Conservation (phyloP, 1,140 invertebrate species). For the Cepaea nemoralis region DNA sequence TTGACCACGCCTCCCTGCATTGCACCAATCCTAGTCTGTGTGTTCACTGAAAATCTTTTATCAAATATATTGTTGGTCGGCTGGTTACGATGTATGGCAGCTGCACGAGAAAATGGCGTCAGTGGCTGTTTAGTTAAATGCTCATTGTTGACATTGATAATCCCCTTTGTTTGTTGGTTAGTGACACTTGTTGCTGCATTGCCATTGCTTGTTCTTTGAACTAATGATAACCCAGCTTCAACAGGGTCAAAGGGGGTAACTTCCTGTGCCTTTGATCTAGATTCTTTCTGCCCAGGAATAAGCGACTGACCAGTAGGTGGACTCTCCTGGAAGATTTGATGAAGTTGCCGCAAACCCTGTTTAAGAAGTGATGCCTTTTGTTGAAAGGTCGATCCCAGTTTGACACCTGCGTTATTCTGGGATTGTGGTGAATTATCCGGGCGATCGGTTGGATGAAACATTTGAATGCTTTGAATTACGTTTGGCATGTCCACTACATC, state of each 20-base stretch:
- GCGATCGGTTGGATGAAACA: slow-evolving; percentile 18
- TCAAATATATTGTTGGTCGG: neutral
- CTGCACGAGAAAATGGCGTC: slow-evolving; percentile 1
- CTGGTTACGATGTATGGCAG: slow-evolving; percentile 26
- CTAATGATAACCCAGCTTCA: no score
- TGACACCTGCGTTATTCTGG: neutral
- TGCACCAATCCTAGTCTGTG: neutral
- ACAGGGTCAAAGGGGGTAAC: no score
- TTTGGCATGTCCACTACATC: neutral
- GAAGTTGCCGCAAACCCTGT: neutral
- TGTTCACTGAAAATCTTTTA: neutral
- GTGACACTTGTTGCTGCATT: no score
- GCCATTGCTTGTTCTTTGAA: no score
- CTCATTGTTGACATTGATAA: no score
- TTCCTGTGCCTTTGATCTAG: no score
- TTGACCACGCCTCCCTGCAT: neutral
- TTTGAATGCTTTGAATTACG: neutral
- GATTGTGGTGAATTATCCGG: neutral
- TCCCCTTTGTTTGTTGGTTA: no score
- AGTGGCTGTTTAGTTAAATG: neutral
- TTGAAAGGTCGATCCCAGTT: neutral
- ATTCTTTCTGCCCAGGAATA: neutral
- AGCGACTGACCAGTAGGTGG: neutral
- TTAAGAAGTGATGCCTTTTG: slow-evolving; percentile 3
- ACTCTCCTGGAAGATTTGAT: neutral